Evolutionary conservation across 1,140 invertebrate species (phyloP), one percentile per base, ranked within the genome.

Genomic region (Thalassaphorura encarpata): DNA sequence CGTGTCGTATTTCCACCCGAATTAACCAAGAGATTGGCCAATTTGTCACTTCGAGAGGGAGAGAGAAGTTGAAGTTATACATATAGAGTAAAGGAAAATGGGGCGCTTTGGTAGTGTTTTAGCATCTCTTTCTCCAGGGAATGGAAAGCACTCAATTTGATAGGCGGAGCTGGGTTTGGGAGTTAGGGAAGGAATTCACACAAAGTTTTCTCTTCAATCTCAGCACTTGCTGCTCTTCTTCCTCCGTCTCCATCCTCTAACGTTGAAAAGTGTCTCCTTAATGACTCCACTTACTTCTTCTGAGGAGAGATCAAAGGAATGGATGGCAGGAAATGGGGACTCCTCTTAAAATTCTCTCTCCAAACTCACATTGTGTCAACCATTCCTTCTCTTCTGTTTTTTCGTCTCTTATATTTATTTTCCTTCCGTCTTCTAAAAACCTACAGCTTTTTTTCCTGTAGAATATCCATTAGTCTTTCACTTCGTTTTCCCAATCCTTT

Each of bases 21-120:
- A 63, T 63, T 63, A 63, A 63, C 57, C 54, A 60, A 60, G 53
- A 60, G 57, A 60, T 63, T 63, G 61, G 33, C 61, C 61, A 62
- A 59, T 62, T 62, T 62, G 61, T 62, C 61, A 62, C 60, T 58
- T 58, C 60, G 55, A 50, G 51, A 56, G 60, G 55, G n/a, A n/a
- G n/a, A n/a, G n/a, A n/a, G n/a, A n/a, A n/a, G n/a, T n/a, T n/a
- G n/a, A n/a, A n/a, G 54, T 36, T 36, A n/a, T 11, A 52, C 21
- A 36, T 52, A 23, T 23, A 54, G 43, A 46, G 13, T 21, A 29
- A 41, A 60, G 49, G 51, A 58, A 56, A 62, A 58, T 54, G 49
- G 33, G 60, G 47, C 56, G 52, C 60, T 63, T 59, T 56, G 59
- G 56, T 43, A 43, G n/a, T n/a, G n/a, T n/a, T n/a, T n/a, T n/a